phyloP scores from a whole-genome alignment of 2,113 vertebrate species.

The Aptenodytes patagonicus region DNA sequence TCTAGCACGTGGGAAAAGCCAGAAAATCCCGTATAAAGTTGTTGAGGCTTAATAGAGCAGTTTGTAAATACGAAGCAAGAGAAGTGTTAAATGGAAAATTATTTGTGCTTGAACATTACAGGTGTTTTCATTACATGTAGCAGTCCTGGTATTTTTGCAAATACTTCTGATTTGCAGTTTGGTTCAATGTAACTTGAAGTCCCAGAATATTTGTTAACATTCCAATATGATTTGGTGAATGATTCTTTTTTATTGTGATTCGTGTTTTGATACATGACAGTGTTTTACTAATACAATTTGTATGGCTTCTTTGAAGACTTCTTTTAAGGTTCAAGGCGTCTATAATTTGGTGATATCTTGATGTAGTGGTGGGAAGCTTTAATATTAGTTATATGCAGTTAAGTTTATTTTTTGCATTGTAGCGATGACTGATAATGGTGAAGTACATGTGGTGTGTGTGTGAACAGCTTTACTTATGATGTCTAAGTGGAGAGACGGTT shows the following conservation, averaged over 20 bases:
- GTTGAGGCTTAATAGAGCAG: neutral
- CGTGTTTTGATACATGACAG: neutral
- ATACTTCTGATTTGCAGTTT: neutral
- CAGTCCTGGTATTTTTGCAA: neutral
- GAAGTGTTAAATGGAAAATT: neutral
- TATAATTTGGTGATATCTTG: neutral
- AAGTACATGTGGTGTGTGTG: neutral
- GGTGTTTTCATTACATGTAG: neutral
- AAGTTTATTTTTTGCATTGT: neutral
- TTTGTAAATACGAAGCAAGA: neutral
- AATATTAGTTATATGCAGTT: neutral
- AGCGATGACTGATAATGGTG: neutral
- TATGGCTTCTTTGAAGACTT: neutral
- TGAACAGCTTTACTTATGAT: neutral
- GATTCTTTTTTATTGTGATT: neutral
- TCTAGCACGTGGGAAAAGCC: neutral
- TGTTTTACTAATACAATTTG: neutral
- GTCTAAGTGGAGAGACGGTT: neutral
- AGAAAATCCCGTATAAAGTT: neutral
- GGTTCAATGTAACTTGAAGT: neutral
- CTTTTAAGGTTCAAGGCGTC: neutral
- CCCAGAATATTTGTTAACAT: neutral
- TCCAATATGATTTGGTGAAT: neutral
- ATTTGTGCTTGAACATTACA: neutral
- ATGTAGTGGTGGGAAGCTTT: neutral